A percentile compares a stretch with the other conserved stretches of the same genome.
Conservation (phyloP, 2,888 invertebrate genomes). For the Emmelina monodactyla region DNA sequence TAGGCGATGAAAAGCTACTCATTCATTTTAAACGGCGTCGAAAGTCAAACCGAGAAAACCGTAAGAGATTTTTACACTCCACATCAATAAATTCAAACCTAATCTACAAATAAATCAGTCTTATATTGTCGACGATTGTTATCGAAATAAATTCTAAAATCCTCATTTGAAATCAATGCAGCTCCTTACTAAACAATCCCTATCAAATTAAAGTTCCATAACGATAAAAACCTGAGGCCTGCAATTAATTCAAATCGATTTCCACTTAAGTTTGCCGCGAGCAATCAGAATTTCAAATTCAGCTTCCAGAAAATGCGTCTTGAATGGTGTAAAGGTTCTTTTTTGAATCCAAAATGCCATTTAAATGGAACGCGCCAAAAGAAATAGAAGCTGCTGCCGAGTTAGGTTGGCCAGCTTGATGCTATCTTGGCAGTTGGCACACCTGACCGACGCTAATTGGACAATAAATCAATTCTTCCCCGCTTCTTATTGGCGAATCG, state of each 20-base stretch:
- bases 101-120: no score
- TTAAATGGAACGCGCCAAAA: slow-evolving; percentile 59
- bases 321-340: slow-evolving; percentile 60
- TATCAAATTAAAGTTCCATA: slow-evolving; percentile 54
- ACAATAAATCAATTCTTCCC: slow-evolving; percentile 67
- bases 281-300: slow-evolving; percentile 62
- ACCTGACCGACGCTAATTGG: slow-evolving; percentile 68
- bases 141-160: no score
- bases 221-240: slow-evolving; percentile 34
- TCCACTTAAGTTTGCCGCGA: slow-evolving; percentile 49
- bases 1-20: no score
- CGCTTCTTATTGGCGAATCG: slow-evolving; percentile 66
- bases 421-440: slow-evolving; percentile 67
- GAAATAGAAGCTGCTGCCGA: slow-evolving; percentile 54
- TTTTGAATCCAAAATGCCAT: slow-evolving; percentile 63
- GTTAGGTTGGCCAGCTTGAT: slow-evolving; percentile 63
- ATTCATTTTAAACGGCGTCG: no score
- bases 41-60: no score
- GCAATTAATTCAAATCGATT: slow-evolving; percentile 63
- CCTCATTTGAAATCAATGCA: slow-evolving; percentile 1
- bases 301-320: slow-evolving; percentile 46
- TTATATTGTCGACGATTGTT: no score
- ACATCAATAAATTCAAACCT: no score
- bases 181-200: slow-evolving; percentile 27
- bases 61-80: no score